Evolutionary conservation across 2,888 invertebrate genomes (phyloP), one percentile per base, ranked within the genome.

Genomic region (Thelaira solivaga): DNA sequence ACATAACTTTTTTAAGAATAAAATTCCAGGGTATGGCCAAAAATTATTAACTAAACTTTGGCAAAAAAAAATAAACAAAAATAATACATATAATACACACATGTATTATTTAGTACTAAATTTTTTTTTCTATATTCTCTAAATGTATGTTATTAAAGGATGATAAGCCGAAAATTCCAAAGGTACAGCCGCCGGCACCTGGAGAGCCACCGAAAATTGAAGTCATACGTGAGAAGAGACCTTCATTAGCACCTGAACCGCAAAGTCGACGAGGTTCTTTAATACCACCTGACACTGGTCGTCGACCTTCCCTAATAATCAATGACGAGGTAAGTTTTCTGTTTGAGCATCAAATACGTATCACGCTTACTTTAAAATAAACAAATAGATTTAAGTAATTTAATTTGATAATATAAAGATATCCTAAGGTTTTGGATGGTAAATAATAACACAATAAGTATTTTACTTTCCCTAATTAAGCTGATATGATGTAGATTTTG

Each of bases 261-360:
- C 90, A 92, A 57, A 93, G 94, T 86, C 91, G 95, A 55, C 92
- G 97, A 83, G 97, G 97, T 74, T 97, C 97, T 59, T 92, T 97
- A 76, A 94, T 97, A 86, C 96, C 96, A 6, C 96, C 96, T 81
- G 96, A 96, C 88, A 94, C 93, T 89, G 93, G 94, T 90, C 92
- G 97, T 85, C 92, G 97, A 84, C 96, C 97, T 83, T 96, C 96
- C 84, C 92, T 97, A 83, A 95, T 97, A 86, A 96, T 97, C 88
- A 95, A 96, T 88, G 97, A 97, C 90, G 97, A 97, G 96, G 97
- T 97, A 94, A 90, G 91, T 76, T 45, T 61, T 22, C 2, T 43
- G 1, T 8, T 18, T 11, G 26, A 43, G 3, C 5, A 49, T 36
- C 5, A 36, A 8, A 22, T 24, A 31, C 5, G 5, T 43, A 41